These are phyloP conservation scores for Columba guinea DNA, from an alignment of 2,797 vertebrate genomes.

Conservation along the genomic window DNA sequence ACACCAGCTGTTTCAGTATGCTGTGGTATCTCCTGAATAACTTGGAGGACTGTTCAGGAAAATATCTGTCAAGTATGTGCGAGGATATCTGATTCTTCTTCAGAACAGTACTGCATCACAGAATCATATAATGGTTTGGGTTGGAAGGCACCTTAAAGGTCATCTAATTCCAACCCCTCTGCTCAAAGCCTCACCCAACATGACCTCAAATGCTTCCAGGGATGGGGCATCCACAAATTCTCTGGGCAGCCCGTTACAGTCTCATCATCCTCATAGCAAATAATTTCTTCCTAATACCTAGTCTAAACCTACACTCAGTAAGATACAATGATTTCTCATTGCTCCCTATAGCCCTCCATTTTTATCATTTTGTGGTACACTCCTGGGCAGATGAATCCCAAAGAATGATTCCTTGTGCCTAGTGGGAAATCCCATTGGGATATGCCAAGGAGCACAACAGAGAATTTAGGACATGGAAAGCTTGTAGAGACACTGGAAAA, in stretches of 20 bases:
- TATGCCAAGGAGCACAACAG: slow-evolving; percentile 16
- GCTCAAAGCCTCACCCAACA: not conserved
- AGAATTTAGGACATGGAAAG: slow-evolving; percentile 47
- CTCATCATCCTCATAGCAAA: not conserved
- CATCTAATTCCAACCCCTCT: fast-evolving
- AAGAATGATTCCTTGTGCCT: not conserved
- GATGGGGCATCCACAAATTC: fast-evolving
- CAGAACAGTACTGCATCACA: not conserved
- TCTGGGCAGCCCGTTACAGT: not conserved
- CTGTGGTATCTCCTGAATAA: not conserved
- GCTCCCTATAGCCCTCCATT: not conserved
- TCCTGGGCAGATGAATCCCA: not conserved
- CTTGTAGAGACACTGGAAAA: slow-evolving; percentile 56
- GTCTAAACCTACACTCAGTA: not conserved
- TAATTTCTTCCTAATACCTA: not conserved
- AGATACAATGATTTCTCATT: not conserved
- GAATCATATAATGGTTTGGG: not conserved
- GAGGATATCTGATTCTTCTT: not conserved
- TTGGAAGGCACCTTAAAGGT: not conserved
- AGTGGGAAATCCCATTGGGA: slow-evolving; percentile 30
- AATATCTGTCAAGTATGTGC: not conserved
- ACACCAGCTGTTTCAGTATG: not conserved
- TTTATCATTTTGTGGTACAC: not conserved
- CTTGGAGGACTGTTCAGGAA: not conserved
- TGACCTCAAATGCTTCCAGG: not conserved